Evolutionary conservation across 2,888 invertebrate species (phyloP), one percentile per base, ranked within the genome.

Genomic region (Patella ulyssiponensis): DNA sequence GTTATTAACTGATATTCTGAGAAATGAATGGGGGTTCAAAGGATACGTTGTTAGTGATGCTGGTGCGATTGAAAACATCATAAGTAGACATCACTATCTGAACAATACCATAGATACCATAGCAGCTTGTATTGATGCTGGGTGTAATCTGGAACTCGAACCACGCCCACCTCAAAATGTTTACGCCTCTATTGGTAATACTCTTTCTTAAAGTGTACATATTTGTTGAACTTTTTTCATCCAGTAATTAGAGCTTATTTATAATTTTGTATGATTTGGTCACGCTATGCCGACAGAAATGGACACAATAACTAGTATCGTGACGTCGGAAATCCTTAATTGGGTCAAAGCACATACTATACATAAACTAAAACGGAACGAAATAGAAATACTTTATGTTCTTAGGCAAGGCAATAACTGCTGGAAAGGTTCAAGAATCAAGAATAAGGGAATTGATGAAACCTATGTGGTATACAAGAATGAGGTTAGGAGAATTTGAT

Each of bases 41-140:
- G 90, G 90, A 15, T 89, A 87, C 56, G 86, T 89, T 3, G 85
- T 89, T 73, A 88, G 89, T 79, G 90, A 90, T 70, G 85, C 87
- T 72, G 87, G 84, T 27, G 90, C 90, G 7, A 83, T 90, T 7
- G 84, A 86, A 70, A 85, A 84, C 76, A 83, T 89, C 54, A 84
- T 86, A 5, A 74, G 80, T 0, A 82, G 77, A 53, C 87, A 88
- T 71, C 81, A 85, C 33, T 89, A 87, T 79, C 79, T 79, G 27
- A 86, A 83, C 64, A 84, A 79, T 54, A 81, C 81, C n/a, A 80
- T 84, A 77, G 84, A 87, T 70, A 85, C 86, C 2, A 82, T 81
- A 9, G 83, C 86, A 9, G 84, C 82, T 17, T 81, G 82, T 69
- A 75, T 87, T n/a, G 86, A 85, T n/a, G 86, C 87, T 33, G 87